phyloP scores from a whole-genome alignment of 1,140 invertebrate species.

The Halyomorpha halys region DNA sequence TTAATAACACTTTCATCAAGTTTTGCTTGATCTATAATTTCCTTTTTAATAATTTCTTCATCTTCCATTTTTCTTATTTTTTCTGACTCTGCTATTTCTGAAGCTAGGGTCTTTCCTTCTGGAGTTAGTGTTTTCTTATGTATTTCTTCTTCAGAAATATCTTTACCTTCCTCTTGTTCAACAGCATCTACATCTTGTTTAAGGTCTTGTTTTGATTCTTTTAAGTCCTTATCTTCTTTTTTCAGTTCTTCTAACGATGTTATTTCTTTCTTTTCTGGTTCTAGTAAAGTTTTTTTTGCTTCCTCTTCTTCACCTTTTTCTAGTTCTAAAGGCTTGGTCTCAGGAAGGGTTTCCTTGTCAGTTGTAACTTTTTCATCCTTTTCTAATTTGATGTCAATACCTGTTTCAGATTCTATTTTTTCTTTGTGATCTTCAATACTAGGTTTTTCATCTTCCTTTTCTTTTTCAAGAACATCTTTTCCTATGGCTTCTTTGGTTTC shows the following conservation, averaged over 20 bases:
- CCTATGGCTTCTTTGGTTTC: conserved; percentile 1
- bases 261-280: neutral
- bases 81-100: too few relatives aligned
- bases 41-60: conserved; percentile 12
- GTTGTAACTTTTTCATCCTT: conserved; percentile 18
- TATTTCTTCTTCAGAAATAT: neutral
- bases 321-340: neutral
- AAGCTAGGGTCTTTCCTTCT: too few relatives aligned
- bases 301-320: neutral
- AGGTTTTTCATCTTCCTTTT: conserved; percentile 2
- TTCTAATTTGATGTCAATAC: neutral
- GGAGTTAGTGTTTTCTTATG: too few relatives aligned
- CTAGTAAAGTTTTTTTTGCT: conserved; percentile 10
- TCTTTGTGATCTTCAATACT: neutral
- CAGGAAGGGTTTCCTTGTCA: neutral
- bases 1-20: conserved; percentile 25
- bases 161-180: neutral
- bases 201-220: conserved; percentile 21
- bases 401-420: neutral
- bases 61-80: neutral
- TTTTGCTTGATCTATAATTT: conserved; percentile 21
- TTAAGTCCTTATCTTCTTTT: conserved; percentile 15
- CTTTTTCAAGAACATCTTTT: conserved; percentile 16
- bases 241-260: too few relatives aligned
- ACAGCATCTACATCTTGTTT: neutral